A percentile compares a stretch with the other conserved stretches of the same genome.
These are phyloP conservation scores for Xestia c-nigrum DNA, from an alignment of 2,888 invertebrate species.

Conservation along the genomic window DNA sequence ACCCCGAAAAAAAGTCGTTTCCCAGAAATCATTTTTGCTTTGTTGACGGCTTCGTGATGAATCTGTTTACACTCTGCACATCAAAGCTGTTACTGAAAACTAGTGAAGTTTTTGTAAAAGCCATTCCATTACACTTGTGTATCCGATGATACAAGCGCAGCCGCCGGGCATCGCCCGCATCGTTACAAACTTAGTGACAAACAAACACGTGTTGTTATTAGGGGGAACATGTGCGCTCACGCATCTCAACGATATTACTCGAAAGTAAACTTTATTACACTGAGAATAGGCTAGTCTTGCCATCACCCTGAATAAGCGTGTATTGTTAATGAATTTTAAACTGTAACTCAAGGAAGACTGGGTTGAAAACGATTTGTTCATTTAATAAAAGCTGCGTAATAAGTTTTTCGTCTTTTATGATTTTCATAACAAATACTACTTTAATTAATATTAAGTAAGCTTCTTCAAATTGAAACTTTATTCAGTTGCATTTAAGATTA, in stretches of 20 bases:
- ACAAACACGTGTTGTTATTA: constrained; percentile 64
- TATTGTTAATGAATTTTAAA: constrained; percentile 13
- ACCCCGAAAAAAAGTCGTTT: too few species aligned
- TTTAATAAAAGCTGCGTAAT: constrained; percentile 18
- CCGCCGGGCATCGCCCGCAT: constrained; percentile 66
- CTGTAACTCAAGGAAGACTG: not conserved
- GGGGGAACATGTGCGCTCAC: constrained; percentile 65
- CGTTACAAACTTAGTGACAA: constrained; percentile 70
- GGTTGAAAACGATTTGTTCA: constrained; percentile 24
- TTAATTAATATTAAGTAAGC: constrained; percentile 1
- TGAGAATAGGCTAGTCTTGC: accelerated
- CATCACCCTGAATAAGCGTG: accelerated
- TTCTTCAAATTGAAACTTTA: constrained; percentile 24
- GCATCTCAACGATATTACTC: constrained; percentile 32
- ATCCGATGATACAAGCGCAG: constrained; percentile 44
- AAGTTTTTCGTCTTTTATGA: constrained; percentile 46
- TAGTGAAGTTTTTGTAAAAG: not conserved
- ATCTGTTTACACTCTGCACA: too few species aligned
- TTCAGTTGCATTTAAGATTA: accelerated
- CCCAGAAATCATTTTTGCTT: too few species aligned
- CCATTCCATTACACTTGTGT: constrained; percentile 48
- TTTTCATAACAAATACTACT: constrained; percentile 44
- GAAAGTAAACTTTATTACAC: not conserved
- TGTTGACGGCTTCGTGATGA: too few species aligned
- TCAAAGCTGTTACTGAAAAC: not conserved